Base-by-base conservation (phyloP, 2,113 vertebrate genomes). In the Nothobranchius furzeri region DNA sequence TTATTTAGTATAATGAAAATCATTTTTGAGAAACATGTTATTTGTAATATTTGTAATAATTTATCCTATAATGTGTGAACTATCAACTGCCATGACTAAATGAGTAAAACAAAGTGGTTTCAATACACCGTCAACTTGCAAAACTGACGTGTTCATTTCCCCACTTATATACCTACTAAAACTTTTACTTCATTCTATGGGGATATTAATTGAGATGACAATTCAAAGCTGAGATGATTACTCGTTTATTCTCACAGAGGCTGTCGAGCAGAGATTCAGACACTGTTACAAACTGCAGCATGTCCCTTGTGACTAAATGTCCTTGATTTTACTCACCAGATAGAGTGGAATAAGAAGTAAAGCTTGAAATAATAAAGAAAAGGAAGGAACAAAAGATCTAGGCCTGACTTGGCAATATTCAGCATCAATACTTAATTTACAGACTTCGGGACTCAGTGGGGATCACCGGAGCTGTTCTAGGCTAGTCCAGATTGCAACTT, bases 221-320 rank as follows among this genome's bases (percentile, higher is more conserved):
- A 74, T 48, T 73, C 62, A 70, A 76, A 76, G 64, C 69, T 64
- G 62, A 20, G 54, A 55, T 51, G 73, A 76, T 69, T 75, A 83
- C 66, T 83, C 60, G 75, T 89, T 85, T 85, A 70, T 70, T 49
- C 81, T 69, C 63, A 74, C 57, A 63, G 75, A 66, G 47, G 61
- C 60, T 64, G 75, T 74, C 76, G 81, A 75, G 55, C 62, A 71
- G 50, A 62, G 81, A 82, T 56, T 66, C 67, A 81, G 78, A 66
- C 55, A 49, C 52, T 65, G 70, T 78, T 73, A 77, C 64, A 82
- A 67, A 73, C 63, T 63, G 37, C 75, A 74, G 30, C 53, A 24
- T 30, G 66, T 79, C 87, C 72, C 75, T 30, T 17, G 73, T 55
- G 74, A 81, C 68, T 70, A 64, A 60, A 37, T 42, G 78, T 76